Evolutionary conservation across 2,888 invertebrate genomes (phyloP), one percentile per base, ranked within the genome.

Genomic region (Tethea ocularis): DNA sequence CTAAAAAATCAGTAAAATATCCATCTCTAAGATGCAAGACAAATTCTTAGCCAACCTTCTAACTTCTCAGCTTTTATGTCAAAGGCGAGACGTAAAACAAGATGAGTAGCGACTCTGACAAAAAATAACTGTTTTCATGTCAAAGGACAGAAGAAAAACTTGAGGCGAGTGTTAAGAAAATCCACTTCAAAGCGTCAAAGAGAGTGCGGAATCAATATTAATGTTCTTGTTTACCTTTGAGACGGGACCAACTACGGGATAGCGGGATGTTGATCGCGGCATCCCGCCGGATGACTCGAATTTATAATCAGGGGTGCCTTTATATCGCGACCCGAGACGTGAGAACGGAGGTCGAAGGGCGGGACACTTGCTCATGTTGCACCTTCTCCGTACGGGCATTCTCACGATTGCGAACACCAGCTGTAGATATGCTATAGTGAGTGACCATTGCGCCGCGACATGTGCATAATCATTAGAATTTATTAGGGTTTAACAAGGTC

Each of bases 201-300:
- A 82, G 84, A 82, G 79, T 80, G 75, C 80, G 83, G 82, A 84
- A 90, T 92, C 90, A 91, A 91, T 91, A 91, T 91, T 92, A 88
- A 92, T 89, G 86, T 80, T 79, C 86, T 87, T 90, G 88, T 91
- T 89, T 89, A 87, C 87, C 85, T 89, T 91, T 91, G 89, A 89
- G 84, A 78, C 76, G 79, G 76, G 72, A 74, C 60, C 38, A 46
- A 52, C 26, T 58, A 58, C 71, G 69, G 73, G 71, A 74, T 74
- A 72, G 77, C 76, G 86, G 77, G 82, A 78, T 79, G 82, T 75
- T 79, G 80, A 80, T 83, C 80, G 75, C 78, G 76, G 78, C 76
- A 75, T 75, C 82, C 74, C 84, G 80, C 78, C 83, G 87, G 87
- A 85, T 86, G 88, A 83, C 82, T 83, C 78, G 88, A 86, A 90